phyloP scores from a whole-genome alignment of 2,113 vertebrate species.

The Orycteropus afer region DNA sequence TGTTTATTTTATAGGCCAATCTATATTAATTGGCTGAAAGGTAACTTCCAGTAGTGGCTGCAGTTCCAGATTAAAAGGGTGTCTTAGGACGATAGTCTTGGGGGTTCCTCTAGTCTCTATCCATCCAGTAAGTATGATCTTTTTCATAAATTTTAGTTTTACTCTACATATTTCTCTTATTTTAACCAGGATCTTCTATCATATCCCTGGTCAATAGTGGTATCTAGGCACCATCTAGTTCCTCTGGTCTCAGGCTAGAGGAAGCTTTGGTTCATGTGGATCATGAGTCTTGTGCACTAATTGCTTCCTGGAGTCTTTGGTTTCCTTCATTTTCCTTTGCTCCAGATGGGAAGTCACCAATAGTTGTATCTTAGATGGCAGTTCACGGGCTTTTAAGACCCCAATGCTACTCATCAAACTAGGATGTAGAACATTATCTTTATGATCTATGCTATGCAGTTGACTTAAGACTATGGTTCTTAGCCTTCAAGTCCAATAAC shows the following conservation, averaged over 20 bases:
- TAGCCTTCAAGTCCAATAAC: not conserved
- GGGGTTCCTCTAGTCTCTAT: no score
- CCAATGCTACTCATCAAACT: not conserved
- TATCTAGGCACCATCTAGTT: no score
- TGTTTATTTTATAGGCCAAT: no score
- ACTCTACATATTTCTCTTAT: no score
- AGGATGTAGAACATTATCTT: not conserved
- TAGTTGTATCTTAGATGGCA: not conserved
- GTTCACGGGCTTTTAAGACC: not conserved
- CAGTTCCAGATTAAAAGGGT: no score
- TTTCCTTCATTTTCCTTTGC: not conserved
- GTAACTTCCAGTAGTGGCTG: no score
- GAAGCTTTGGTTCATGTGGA: not conserved
- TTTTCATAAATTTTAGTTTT: no score
- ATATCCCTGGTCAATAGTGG: not conserved
- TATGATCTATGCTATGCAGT: no score
- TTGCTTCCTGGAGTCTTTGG: not conserved
- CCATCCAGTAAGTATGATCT: no score
- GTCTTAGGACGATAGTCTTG: no score
- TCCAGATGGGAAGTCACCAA: not conserved
- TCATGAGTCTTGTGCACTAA: not conserved
- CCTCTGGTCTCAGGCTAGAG: not conserved
- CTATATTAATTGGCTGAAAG: no score
- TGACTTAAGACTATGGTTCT: not conserved
- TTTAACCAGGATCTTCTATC: no score